Conservation (phyloP, 2,888 invertebrate species). For the Carterocephalus palaemon region DNA sequence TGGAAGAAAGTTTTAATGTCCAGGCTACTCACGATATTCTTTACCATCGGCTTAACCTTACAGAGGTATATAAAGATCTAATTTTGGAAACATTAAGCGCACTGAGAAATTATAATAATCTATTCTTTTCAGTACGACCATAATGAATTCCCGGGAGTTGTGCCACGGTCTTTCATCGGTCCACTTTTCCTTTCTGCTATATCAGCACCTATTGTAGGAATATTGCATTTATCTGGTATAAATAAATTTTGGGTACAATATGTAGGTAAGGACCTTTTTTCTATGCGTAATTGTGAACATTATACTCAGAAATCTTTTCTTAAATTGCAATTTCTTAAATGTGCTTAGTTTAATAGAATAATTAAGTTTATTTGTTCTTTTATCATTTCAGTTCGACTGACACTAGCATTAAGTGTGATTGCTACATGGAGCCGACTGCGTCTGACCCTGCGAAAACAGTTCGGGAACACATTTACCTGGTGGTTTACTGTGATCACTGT, state of each 20-base stretch:
- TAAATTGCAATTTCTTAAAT: too few relatives aligned
- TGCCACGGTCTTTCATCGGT: conserved; percentile 97
- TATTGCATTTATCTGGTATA: conserved; percentile 82
- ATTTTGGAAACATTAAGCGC: conserved; percentile 63
- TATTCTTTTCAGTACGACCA: conserved; percentile 92
- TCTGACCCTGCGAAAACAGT: conserved; percentile 85
- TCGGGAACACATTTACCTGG: conserved; percentile 86
- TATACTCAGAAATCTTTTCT: neutral
- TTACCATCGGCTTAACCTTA: conserved; percentile 90
- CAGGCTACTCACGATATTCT: conserved; percentile 99
- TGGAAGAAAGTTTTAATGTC: conserved; percentile 99
- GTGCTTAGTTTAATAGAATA: too few relatives aligned
- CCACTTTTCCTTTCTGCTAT: conserved; percentile 89
- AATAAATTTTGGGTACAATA: conserved; percentile 94
- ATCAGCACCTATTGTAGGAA: conserved; percentile 85
- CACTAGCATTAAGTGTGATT: conserved; percentile 87
- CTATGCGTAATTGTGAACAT: conserved; percentile 3
- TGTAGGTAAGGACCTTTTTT: conserved; percentile 82
- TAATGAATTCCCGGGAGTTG: conserved; percentile 97
- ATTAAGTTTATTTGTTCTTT: conserved; percentile 25
- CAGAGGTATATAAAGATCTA: conserved; percentile 83
- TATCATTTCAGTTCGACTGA: conserved; percentile 85
- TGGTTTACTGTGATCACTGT: conserved; percentile 92
- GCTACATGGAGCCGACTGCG: conserved; percentile 85
- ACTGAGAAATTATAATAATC: conserved; percentile 32